Conservation (phyloP, 1,140 invertebrate genomes). For the Bathynomus jamesi region DNA sequence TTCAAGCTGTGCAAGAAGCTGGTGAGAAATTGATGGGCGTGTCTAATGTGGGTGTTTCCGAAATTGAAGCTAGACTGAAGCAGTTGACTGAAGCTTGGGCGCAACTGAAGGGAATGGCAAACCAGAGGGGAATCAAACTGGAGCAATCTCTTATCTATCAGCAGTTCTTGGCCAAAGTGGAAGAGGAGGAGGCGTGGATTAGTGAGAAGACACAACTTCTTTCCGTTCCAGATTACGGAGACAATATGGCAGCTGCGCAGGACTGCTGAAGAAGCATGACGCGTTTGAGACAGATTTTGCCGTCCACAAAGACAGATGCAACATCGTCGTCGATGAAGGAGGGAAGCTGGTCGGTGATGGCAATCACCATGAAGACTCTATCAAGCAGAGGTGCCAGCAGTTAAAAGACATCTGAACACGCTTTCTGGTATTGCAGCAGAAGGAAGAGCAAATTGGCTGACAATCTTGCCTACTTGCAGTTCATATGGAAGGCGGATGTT, state of each 20-base stretch:
- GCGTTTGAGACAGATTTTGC: conserved; percentile 96
- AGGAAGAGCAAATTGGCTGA: conserved; percentile 84
- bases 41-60: conserved; percentile 89
- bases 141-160: conserved; percentile 93
- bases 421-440: conserved; percentile 70
- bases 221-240: conserved; percentile 91
- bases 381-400: conserved; percentile 67
- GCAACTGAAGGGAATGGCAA: conserved; percentile 79
- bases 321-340: conserved; percentile 79
- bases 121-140: conserved; percentile 78
- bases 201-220: conserved; percentile 95
- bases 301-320: conserved; percentile 87
- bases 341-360: conserved; percentile 70
- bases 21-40: conserved; percentile 95
- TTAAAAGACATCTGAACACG: conserved; percentile 69
- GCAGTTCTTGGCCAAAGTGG: conserved; percentile 95
- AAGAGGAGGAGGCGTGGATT: conserved; percentile 99
- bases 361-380: conserved; percentile 88
- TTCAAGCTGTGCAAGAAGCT: conserved; percentile 92
- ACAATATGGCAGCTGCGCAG: conserved; percentile 98
- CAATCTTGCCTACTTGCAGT: conserved; percentile 96
- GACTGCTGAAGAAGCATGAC: conserved; percentile 94
- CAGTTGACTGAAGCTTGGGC: conserved; percentile 81
- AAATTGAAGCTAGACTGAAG: conserved; percentile 81
- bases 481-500: conserved; percentile 99